Conservation (phyloP, 2,797 vertebrate species). For the Premnoplex brunnescens region DNA sequence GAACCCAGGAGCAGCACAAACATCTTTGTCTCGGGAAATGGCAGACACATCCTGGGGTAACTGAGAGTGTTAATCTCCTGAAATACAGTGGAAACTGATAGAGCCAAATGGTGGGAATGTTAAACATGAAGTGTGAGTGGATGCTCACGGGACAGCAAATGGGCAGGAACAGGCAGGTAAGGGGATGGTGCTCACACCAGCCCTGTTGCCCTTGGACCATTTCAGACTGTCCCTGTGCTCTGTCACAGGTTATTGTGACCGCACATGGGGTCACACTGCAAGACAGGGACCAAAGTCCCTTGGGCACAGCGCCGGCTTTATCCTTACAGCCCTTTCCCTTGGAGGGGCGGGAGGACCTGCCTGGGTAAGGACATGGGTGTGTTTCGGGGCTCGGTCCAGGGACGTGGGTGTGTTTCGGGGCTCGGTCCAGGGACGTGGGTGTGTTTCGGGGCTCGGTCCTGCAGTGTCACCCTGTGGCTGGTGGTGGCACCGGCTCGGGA, state of each 20-base stretch:
- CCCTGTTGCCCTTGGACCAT: accelerated
- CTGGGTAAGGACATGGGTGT: accelerated
- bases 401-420: too few species aligned
- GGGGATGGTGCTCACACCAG: neutral
- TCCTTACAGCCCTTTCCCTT: accelerated
- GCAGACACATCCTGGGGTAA: neutral
- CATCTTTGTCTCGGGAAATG: neutral
- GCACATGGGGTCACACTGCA: accelerated
- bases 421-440: too few species aligned
- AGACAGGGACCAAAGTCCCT: accelerated
- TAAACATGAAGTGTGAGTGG: neutral
- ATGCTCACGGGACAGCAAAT: accelerated
- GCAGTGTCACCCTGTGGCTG: neutral
- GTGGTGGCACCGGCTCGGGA: neutral
- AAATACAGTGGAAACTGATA: neutral
- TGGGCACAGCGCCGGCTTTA: too few species aligned
- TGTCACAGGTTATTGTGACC: neutral
- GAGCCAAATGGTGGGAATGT: neutral
- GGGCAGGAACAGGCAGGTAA: neutral
- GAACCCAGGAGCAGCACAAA: neutral
- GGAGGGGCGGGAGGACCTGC: too few species aligned
- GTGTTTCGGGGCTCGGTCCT: too few species aligned
- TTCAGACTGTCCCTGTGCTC: neutral
- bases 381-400: too few species aligned
- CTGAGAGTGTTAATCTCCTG: neutral